Conservation (phyloP, 2,113 vertebrate species). For the Carassius gibelio region DNA sequence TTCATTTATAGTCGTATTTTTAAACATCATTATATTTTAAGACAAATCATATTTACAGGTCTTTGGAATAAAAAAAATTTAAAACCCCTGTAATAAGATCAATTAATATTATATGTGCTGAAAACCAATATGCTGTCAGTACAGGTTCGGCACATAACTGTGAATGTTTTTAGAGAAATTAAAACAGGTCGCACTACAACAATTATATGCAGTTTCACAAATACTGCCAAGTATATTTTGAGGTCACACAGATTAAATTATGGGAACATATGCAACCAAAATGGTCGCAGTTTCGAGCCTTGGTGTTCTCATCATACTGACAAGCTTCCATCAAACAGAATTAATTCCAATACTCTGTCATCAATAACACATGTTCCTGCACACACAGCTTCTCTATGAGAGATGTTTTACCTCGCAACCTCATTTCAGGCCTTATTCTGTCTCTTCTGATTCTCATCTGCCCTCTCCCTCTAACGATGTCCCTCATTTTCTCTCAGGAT, state of each 20-base stretch:
- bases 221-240: too few species aligned
- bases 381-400: conserved; percentile 4
- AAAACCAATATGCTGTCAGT: not conserved
- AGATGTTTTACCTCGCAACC: not conserved
- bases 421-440: conserved; percentile 6
- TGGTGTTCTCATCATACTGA: not conserved
- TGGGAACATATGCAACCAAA: too few species aligned
- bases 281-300: too few species aligned
- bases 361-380: conserved; percentile 37
- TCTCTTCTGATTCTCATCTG: not conserved
- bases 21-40: too few species aligned
- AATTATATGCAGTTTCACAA: too few species aligned
- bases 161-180: too few species aligned
- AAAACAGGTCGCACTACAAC: too few species aligned
- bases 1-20: not conserved
- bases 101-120: conserved; percentile 14
- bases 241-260: too few species aligned
- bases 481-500: conserved; percentile 9
- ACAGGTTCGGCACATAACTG: too few species aligned
- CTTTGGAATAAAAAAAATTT: too few species aligned
- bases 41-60: too few species aligned
- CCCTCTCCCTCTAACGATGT: not conserved
- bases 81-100: not conserved
- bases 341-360: conserved; percentile 11
- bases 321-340: conserved; percentile 28